A percentile compares a stretch with the other conserved stretches of the same genome.
Evolutionary conservation across 2,888 invertebrate species (phyloP).

Genomic region (Eilema griseolum): DNA sequence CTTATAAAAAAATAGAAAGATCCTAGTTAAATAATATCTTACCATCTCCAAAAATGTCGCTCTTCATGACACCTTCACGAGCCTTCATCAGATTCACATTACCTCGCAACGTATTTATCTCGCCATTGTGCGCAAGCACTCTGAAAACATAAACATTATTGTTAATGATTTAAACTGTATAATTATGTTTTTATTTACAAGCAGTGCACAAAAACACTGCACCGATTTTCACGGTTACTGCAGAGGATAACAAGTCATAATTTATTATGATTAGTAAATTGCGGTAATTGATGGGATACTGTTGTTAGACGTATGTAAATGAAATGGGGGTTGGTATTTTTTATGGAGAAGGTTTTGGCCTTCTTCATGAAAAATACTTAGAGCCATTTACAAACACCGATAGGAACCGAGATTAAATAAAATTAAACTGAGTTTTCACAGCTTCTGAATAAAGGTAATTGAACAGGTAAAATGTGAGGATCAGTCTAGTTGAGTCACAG

Average conservation of each 20-base stretch:
- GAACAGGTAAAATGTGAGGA: too few species aligned
- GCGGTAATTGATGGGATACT: too few species aligned
- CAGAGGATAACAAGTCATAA: background rate
- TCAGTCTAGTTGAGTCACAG: too few species aligned
- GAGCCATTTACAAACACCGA: too few species aligned
- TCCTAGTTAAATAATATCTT: conserved; percentile 25
- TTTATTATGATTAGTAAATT: background rate
- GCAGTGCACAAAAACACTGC: background rate
- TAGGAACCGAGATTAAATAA: too few species aligned
- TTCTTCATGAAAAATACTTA: too few species aligned
- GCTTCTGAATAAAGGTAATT: too few species aligned
- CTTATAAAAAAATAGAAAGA: too few species aligned
- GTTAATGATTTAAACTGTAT: background rate
- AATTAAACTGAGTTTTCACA: too few species aligned
- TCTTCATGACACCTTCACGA: conserved; percentile 98
- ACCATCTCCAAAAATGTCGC: conserved; percentile 92
- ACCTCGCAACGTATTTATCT: conserved; percentile 99
- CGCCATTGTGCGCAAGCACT: conserved; percentile 99
- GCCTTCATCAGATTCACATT: conserved; percentile 99
- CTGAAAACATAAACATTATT: conserved; percentile 73
- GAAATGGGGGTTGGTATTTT: too few species aligned
- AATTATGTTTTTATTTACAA: background rate
- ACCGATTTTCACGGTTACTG: background rate
- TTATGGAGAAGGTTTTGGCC: too few species aligned
- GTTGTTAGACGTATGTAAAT: too few species aligned